These are phyloP conservation scores for Drosophila meridiana DNA, from an alignment of 2,888 invertebrate species.

Conservation along the genomic window DNA sequence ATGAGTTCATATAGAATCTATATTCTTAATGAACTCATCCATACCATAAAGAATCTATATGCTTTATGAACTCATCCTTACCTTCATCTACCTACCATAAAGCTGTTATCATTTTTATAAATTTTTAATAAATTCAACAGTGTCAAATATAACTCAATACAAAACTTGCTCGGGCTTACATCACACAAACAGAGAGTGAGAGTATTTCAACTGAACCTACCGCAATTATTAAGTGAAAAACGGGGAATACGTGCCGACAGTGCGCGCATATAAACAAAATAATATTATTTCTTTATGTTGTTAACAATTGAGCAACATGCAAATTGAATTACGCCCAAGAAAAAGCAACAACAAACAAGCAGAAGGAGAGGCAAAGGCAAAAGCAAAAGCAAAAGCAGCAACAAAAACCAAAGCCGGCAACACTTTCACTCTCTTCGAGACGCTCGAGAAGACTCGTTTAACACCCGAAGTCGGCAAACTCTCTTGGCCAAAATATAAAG, in stretches of 20 bases:
- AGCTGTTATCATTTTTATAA: neutral
- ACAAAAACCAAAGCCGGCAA: slow-evolving; percentile 59
- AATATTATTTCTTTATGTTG: slow-evolving; percentile 30
- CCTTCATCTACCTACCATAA: too few species aligned
- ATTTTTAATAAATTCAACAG: neutral
- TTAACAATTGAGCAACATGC: slow-evolving; percentile 60
- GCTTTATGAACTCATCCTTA: too few species aligned
- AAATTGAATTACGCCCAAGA: slow-evolving; percentile 38
- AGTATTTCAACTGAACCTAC: slow-evolving; percentile 60
- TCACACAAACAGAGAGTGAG: slow-evolving; percentile 10
- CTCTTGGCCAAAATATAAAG: slow-evolving; percentile 23
- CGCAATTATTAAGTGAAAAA: slow-evolving; percentile 55
- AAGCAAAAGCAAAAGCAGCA: slow-evolving; percentile 5
- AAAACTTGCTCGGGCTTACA: neutral
- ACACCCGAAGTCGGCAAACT: slow-evolving; percentile 2
- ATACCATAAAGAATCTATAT: too few species aligned
- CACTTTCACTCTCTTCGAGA: slow-evolving; percentile 67
- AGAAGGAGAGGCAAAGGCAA: neutral
- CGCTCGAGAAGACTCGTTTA: slow-evolving; percentile 14
- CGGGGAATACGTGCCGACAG: slow-evolving; percentile 22
- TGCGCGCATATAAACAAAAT: slow-evolving; percentile 20
- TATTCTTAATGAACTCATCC: too few species aligned
- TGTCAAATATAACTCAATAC: neutral
- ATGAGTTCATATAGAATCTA: too few species aligned
- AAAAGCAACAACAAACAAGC: slow-evolving; percentile 33